Base-by-base conservation (phyloP, 92 coral and sea anemone genomes). In the Siderastrea siderea region DNA sequence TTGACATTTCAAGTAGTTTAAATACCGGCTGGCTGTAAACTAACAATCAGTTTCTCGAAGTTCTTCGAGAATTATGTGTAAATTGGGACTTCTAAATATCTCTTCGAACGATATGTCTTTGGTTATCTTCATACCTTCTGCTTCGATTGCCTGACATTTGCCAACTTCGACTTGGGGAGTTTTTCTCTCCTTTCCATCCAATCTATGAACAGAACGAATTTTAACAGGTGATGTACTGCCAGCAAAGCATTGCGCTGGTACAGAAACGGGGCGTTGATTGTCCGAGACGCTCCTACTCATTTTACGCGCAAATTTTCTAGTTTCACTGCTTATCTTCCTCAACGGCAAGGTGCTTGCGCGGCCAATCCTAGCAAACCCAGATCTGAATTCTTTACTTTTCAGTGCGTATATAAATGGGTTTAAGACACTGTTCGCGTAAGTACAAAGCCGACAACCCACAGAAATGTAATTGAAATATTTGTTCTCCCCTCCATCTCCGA, bases 391-490 rank as follows among this genome's bases (percentile, higher is more conserved):
- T 75, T 77, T 90, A 69, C 97, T 94, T 63, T 87, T 92, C 43
- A 87, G 71, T 8, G 94, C 96, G 49, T 92, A 96, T 64, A 96
- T 96, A 4, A 93, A 87, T 2, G 99, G 99, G 57, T 96, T 96
- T 11, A 95, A 80, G 12, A 92, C 93, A 74, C 96, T 92, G 91
- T 96, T 96, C 0, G 97, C 81, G 78, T 96, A 96, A 4, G 99
- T 96, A 51, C 92, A 93, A 43, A 96, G 71, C 19, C 96, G 83
- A 50, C 99, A 89, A 1, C 94, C 67, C 0, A 84, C 91, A 3
- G 98, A 82, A 0, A 90, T 81, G 45, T 91, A 80, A 17, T 93
- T 58, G 9, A 88, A 79, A 68, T 83, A 70, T n/a, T 76, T 64
- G 55, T 93, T 73, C 4, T 85, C 67, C 7, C 78, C 49, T 1